Evolutionary conservation across 2,797 vertebrate genomes (phyloP), one percentile per base, ranked within the genome.

Genomic region (Poeciliopsis gracilis): DNA sequence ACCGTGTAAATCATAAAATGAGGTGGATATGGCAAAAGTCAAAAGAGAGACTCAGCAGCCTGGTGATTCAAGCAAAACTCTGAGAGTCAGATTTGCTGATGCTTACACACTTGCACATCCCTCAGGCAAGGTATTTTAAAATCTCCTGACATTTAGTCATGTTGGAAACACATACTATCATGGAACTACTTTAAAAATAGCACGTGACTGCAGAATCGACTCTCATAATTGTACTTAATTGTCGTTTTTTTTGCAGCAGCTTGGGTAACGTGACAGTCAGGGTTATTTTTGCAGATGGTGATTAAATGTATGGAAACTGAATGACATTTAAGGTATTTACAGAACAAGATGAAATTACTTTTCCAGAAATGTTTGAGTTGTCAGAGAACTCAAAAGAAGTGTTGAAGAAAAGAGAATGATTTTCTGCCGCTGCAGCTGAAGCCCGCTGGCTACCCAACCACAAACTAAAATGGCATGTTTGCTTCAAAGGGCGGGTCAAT

Each of bases 401-500:
- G n/a, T 13, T n/a, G 25, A 57, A 8, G 23, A 51, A 49, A 12
- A 20, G 28, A 36, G 38, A 75, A 8, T 0, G 5, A 16, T 30
- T 78, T 76, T 57, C 63, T 67, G 36, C n/a, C 1, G 41, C 41
- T 74, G 36, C 20, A 15, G 3, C 66, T 63, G 33, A 71, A 59
- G 78, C 75, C 70, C 46, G 16, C 72, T 18, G 43, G 66, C 70
- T 70, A 70, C 20, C 74, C 59, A 63, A 74, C 76, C 75, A 61
- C 78, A 63, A 33, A 9, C 67, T 30, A n/a, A 70, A 18, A 4
- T 4, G 23, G 63, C 46, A 77, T 46, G 76, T 46, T 45, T 77
- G 82, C 86, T 59, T 78, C 72, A 72, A 53, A 80, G 72, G 0
- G 4, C 9, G 45, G 78, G 66, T 90, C 86, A 82, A 86, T 88